phyloP scores from a whole-genome alignment of 2,113 vertebrate species.

The Podarcis muralis region DNA sequence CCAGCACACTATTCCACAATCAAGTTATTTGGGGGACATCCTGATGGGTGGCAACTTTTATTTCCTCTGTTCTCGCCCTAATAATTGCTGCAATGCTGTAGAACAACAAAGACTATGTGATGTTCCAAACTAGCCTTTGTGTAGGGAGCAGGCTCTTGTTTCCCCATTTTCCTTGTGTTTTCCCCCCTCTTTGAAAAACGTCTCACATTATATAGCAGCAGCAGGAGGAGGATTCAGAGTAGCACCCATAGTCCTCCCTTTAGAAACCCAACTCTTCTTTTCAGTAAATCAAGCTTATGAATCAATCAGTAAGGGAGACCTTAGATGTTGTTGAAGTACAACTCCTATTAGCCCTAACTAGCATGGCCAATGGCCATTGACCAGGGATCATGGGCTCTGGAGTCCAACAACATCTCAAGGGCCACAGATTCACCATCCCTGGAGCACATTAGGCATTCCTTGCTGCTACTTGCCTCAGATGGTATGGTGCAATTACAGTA shows the following conservation, averaged over 20 bases:
- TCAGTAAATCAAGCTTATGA: background rate
- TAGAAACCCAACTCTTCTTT: conserved; percentile 19
- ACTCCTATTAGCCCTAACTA: too few relatives aligned
- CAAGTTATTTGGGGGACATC: conserved; percentile 19
- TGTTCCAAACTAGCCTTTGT: background rate
- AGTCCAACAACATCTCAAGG: too few relatives aligned
- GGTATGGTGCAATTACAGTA: background rate
- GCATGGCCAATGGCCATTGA: too few relatives aligned
- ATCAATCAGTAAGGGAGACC: background rate
- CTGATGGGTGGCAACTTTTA: background rate
- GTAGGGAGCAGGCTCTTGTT: conserved; percentile 17
- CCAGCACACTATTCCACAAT: background rate
- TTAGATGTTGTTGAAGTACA: too few relatives aligned
- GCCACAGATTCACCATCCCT: background rate
- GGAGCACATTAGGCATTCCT: background rate
- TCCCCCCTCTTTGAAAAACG: conserved; percentile 34
- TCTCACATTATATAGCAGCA: background rate
- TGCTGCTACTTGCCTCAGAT: too few relatives aligned
- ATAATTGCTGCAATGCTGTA: background rate
- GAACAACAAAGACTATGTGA: background rate
- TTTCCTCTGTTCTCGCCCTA: conserved; percentile 3
- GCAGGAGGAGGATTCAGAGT: background rate
- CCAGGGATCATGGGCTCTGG: too few relatives aligned
- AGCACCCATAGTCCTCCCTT: background rate
- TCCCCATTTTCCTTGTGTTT: conserved; percentile 10